A percentile compares a stretch with the other conserved stretches of the same genome.
These are phyloP conservation scores for Drosophila ironensis DNA, from an alignment of 1,140 invertebrate species.

Conservation along the genomic window DNA sequence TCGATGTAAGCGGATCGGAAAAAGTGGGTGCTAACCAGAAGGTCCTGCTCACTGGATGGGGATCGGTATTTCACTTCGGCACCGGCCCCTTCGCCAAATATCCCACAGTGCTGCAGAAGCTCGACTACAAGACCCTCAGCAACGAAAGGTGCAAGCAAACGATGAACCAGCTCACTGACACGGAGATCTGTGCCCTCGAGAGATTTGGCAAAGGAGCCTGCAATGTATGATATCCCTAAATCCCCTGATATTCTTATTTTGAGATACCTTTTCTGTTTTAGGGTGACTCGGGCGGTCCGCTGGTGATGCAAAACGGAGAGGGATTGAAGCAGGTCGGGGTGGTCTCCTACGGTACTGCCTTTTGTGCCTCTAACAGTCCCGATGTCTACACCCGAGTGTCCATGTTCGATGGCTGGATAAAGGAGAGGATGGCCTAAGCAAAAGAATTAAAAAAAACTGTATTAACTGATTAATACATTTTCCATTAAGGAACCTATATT, in stretches of 20 bases:
- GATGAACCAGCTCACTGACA: constrained; percentile 75
- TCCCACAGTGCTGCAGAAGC: constrained; percentile 61
- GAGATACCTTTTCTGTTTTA: constrained; percentile 56
- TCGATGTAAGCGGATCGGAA: constrained; percentile 63
- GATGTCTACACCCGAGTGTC: constrained; percentile 84
- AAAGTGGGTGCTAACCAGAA: constrained; percentile 57
- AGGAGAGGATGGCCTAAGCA: constrained; percentile 61
- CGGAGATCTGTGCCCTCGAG: constrained; percentile 83
- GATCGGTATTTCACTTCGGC: constrained; percentile 73
- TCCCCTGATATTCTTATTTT: constrained; percentile 78
- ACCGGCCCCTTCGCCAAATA: constrained; percentile 71
- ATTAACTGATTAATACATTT: background rate
- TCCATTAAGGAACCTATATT: no score
- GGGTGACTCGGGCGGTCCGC: constrained; percentile 89
- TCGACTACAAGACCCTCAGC: constrained; percentile 65
- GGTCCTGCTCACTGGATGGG: constrained; percentile 76
- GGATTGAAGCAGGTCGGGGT: constrained; percentile 84
- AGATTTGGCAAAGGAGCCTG: constrained; percentile 82
- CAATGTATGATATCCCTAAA: constrained; percentile 31
- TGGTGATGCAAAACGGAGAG: constrained; percentile 80
- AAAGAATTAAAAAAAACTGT: background rate
- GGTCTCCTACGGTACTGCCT: constrained; percentile 87
- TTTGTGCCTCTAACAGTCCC: constrained; percentile 82
- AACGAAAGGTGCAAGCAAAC: constrained; percentile 68
- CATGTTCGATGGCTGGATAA: constrained; percentile 83